Conservation (phyloP, 2,797 vertebrate genomes). For the Alcedo atthis region DNA sequence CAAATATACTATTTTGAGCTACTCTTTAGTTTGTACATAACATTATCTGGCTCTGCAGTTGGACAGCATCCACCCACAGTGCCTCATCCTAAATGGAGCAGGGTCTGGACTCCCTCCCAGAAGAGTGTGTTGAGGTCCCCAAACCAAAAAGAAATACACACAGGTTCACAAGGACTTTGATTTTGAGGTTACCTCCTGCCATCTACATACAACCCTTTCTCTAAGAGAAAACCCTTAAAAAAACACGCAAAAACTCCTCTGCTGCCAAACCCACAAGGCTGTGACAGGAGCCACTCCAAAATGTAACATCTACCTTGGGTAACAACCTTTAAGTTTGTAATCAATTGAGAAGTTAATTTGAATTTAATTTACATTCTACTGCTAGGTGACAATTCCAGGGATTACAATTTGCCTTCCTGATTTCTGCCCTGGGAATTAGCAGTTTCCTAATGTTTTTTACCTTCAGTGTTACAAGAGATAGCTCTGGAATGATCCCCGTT, state of each 20-base stretch:
- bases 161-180: neutral
- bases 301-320: neutral
- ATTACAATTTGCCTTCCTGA: neutral
- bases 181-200: neutral
- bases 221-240: neutral
- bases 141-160: neutral
- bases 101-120: neutral
- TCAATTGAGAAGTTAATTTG: neutral
- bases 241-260: neutral
- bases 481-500: neutral
- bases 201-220: neutral
- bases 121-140: neutral
- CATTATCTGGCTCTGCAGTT: neutral
- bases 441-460: neutral
- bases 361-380: neutral
- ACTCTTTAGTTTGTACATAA: accelerated
- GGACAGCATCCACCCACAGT: neutral
- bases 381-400: neutral
- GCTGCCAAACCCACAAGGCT: neutral
- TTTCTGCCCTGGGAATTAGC: neutral
- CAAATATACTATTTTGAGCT: neutral
- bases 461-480: neutral
- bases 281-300: neutral
- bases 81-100: neutral
- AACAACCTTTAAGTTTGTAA: neutral